phyloP scores from a whole-genome alignment of 2,797 vertebrate genomes.

The Sitta carolinensis region DNA sequence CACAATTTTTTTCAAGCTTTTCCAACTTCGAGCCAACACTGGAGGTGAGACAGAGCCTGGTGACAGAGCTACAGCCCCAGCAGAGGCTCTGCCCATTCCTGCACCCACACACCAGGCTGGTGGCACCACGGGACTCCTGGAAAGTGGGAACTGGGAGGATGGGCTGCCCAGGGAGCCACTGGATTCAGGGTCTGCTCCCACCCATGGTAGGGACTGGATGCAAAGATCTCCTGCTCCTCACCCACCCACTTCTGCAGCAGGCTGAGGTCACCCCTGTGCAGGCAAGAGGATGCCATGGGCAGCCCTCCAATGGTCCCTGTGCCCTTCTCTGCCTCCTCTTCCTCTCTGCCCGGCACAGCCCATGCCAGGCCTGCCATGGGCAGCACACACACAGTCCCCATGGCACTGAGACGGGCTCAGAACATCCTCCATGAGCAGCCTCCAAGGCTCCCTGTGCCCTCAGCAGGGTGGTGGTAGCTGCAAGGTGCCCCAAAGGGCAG shows the following conservation, averaged over 20 bases:
- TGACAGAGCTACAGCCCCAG: not conserved
- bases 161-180: not conserved
- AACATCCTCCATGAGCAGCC: not conserved
- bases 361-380: not conserved
- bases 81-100: not conserved
- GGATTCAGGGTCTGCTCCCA: not conserved
- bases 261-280: rapidly evolving
- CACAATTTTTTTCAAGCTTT: not conserved
- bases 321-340: not conserved
- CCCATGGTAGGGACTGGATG: rapidly evolving
- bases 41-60: not conserved
- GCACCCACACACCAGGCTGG: not conserved
- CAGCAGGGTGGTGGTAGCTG: not conserved
- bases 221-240: not conserved
- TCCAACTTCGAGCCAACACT: rapidly evolving
- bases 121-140: not conserved
- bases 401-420: not conserved
- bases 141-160: rapidly evolving
- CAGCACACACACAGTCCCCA: not conserved
- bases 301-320: not conserved
- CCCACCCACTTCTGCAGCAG: not conserved
- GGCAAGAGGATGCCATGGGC: not conserved
- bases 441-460: not conserved
- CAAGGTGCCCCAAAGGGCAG: not conserved
- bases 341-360: not conserved